Evolutionary conservation across 1,140 invertebrate species (phyloP).

Genomic region (Sminthurides bifidus): DNA sequence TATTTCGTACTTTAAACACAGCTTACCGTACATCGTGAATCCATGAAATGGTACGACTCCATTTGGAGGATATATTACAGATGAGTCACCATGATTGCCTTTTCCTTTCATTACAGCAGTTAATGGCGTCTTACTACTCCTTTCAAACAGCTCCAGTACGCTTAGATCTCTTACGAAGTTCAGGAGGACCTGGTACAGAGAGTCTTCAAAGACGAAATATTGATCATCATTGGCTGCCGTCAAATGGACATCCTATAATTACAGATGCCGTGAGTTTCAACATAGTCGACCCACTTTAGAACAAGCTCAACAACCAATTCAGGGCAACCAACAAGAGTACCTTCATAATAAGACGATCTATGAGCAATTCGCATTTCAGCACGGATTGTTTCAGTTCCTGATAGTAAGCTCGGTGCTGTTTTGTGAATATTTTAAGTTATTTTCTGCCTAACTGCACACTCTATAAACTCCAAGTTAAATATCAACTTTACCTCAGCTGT

Average conservation of each 20-base stretch:
- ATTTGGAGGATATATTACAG: conserved; percentile 77
- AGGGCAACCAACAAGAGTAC: conserved; percentile 36
- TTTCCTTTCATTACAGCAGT: conserved; percentile 57
- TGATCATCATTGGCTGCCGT: conserved; percentile 95
- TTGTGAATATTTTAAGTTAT: not conserved
- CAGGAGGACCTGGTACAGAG: conserved; percentile 85
- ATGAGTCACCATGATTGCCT: conserved; percentile 48
- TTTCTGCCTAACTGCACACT: not conserved
- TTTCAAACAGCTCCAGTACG: conserved; percentile 52
- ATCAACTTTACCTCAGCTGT: conserved; percentile 44
- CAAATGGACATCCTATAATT: conserved; percentile 69
- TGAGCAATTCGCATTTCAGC: conserved; percentile 77
- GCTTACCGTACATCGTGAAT: conserved; percentile 89
- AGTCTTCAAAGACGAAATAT: conserved; percentile 95
- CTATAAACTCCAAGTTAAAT: not conserved
- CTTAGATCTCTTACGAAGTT: conserved; percentile 83
- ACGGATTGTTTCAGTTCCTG: conserved; percentile 69
- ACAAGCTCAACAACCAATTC: not conserved
- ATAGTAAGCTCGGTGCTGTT: conserved; percentile 67
- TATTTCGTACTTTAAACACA: not conserved
- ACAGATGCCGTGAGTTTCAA: not conserved
- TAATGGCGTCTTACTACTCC: conserved; percentile 46
- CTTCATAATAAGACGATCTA: conserved; percentile 88
- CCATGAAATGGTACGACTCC: conserved; percentile 93
- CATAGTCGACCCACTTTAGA: not conserved